phyloP scores from a whole-genome alignment of 2,113 vertebrate genomes.

The Gymnarchus niloticus region DNA sequence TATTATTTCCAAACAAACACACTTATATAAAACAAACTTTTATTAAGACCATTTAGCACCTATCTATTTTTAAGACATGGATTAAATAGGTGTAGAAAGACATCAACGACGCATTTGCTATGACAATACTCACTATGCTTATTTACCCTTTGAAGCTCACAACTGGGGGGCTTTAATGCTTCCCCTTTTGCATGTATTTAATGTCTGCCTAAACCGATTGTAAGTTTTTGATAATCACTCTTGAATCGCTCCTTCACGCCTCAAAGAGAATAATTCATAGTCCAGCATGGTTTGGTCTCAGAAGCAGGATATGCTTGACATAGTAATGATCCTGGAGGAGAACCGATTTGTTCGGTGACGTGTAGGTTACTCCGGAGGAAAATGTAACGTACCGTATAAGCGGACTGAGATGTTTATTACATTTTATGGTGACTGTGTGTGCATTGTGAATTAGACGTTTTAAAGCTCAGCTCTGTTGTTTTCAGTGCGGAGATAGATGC shows the following conservation, averaged over 20 bases:
- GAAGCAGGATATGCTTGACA: conserved; percentile 14
- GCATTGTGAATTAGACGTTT: not conserved
- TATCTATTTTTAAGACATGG: not conserved
- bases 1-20: not conserved
- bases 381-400: not conserved
- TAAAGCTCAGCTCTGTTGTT: not conserved
- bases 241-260: conserved; percentile 14
- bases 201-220: conserved; percentile 14
- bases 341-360: not conserved
- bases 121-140: not conserved
- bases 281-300: conserved; percentile 3
- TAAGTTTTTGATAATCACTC: conserved; percentile 21
- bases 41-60: not conserved
- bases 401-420: not conserved
- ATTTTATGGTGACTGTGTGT: not conserved
- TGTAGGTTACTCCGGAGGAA: not conserved
- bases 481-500: not conserved
- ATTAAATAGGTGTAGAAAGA: not conserved
- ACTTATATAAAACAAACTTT: not conserved
- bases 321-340: conserved; percentile 11
- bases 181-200: not conserved
- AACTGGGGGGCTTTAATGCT: not conserved
- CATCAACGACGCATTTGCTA: not conserved
- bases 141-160: conserved; percentile 3
- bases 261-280: conserved; percentile 26